phyloP scores from a whole-genome alignment of 2,888 invertebrate genomes.

The Gibbula magus region DNA sequence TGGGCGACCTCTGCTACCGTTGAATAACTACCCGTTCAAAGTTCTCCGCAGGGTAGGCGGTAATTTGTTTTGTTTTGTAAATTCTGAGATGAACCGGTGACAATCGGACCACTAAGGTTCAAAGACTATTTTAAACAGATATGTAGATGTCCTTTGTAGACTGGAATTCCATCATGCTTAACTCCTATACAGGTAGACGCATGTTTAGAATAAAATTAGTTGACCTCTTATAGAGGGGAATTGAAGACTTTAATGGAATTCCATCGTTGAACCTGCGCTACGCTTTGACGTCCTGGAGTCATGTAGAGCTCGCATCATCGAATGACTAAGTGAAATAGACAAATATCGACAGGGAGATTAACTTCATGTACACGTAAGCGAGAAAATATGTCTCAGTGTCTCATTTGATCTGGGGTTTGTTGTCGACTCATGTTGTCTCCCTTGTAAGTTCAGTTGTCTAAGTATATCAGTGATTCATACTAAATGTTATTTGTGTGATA shows the following conservation, averaged over 20 bases:
- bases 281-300: no score
- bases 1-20: not conserved
- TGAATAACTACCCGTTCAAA: not conserved
- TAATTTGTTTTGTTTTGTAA: slow-evolving; percentile 12
- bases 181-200: not conserved
- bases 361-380: no score
- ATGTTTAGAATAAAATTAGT: not conserved
- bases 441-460: no score
- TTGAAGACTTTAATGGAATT: not conserved
- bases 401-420: no score
- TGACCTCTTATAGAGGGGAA: not conserved
- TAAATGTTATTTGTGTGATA: no score
- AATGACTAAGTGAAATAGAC: no score
- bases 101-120: not conserved
- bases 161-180: not conserved
- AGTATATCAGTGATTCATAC: no score
- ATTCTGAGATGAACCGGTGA: not conserved
- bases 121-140: not conserved
- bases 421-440: no score
- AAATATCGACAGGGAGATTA: no score
- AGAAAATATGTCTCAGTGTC: no score
- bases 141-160: not conserved
- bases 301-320: no score
- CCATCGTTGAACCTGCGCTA: no score
- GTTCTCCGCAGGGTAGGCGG: not conserved